These are phyloP conservation scores for Lophochroa leadbeateri DNA, from an alignment of 2,113 vertebrate species.

Conservation along the genomic window DNA sequence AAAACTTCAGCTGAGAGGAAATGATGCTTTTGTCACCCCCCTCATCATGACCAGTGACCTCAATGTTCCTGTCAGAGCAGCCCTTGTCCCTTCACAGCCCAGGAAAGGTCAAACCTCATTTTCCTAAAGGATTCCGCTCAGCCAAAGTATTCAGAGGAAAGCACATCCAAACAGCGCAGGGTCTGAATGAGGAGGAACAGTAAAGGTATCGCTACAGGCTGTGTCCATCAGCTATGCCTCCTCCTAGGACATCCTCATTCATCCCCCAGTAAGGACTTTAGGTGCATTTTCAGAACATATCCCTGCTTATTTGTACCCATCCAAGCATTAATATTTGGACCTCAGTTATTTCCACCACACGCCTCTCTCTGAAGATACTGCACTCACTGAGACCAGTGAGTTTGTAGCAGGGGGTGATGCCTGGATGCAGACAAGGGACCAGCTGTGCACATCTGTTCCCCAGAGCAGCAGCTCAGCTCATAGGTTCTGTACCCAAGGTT, in stretches of 20 bases:
- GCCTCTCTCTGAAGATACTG: neutral
- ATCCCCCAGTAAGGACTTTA: neutral
- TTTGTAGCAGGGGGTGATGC: neutral
- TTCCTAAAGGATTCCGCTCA: neutral
- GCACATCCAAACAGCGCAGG: neutral
- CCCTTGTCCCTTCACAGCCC: neutral
- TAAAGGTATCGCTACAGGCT: neutral
- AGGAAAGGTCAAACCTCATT: neutral
- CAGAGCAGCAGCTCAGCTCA: neutral
- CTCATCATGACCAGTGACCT: neutral
- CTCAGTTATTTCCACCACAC: neutral
- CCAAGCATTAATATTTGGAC: neutral
- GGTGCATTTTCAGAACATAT: neutral
- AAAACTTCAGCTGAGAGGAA: neutral
- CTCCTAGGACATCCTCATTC: neutral
- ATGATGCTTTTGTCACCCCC: neutral
- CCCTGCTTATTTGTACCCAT: neutral
- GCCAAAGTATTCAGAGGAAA: neutral
- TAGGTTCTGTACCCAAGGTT: neutral
- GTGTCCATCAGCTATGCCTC: neutral
- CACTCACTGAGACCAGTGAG: too few relatives aligned
- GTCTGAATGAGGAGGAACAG: neutral
- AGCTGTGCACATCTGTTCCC: neutral
- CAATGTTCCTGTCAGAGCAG: neutral
- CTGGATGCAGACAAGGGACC: neutral